Evolutionary conservation across 2,888 invertebrate genomes (phyloP), one percentile per base, ranked within the genome.

Genomic region (Pammene fasciana): DNA sequence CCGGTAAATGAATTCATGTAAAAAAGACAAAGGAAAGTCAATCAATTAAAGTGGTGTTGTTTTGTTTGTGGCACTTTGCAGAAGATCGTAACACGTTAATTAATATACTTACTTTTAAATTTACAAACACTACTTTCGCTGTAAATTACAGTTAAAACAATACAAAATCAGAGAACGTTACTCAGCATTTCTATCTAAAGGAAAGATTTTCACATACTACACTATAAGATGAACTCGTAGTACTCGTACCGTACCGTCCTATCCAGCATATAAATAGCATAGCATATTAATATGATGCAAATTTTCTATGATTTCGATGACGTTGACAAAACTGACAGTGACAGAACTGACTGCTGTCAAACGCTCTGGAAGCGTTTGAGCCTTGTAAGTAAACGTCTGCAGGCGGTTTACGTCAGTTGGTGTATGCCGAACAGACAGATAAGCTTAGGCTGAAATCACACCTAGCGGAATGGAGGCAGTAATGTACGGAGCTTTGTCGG

Each of bases 211-310:
- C 11, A 18, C 9, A 45, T n/a, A 43, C 8, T 61, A 54, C 26
- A 26, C 64, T 14, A 26, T 52, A 54, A 64, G 34, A 43, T 26
- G 43, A 64, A 64, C 52, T 43, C 26, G 45, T n/a, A n/a, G n/a
- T n/a, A n/a, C n/a, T n/a, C n/a, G n/a, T n/a, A n/a, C n/a, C n/a
- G n/a, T n/a, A 45, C 9, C 26, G 41, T 43, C 41, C 57, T 43
- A 45, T 45, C 4, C 26, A 45, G 9, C 57, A n/a, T 64, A 54
- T 34, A 54, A 54, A 52, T 34, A 34, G n/a, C 13, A 11, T 26
- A 52, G n/a, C n/a, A n/a, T n/a, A n/a, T n/a, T n/a, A n/a, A n/a
- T n/a, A n/a, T n/a, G n/a, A n/a, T 52, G 52, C 52, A 26, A 52
- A 14, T 5, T 14, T 14, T 46, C n/a, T 46, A 46, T 1, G 6